phyloP scores from a whole-genome alignment of 2,113 vertebrate species.

The Gasterosteus nipponicus region DNA sequence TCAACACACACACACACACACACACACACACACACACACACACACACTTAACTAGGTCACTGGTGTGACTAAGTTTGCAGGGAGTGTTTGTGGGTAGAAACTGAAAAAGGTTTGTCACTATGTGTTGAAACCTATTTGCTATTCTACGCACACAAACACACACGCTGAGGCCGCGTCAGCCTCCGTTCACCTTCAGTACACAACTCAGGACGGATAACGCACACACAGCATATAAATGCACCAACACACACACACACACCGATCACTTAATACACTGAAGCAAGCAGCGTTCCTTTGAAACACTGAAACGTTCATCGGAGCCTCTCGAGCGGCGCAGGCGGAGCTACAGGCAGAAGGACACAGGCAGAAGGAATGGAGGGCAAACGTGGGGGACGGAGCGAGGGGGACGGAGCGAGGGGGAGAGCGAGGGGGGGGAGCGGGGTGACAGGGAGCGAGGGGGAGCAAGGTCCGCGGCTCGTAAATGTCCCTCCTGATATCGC shows the following conservation, averaged over 20 bases:
- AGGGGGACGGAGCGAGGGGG: not conserved
- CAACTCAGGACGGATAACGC: not conserved
- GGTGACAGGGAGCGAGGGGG: conserved; percentile 8
- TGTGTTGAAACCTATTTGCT: conserved; percentile 17
- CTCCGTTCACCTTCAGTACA: conserved; percentile 41
- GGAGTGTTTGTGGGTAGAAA: conserved; percentile 20
- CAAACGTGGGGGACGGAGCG: not conserved
- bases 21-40: not conserved
- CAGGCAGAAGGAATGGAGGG: not conserved
- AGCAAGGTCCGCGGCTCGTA: conserved; percentile 46
- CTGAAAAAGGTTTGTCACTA: not conserved
- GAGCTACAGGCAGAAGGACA: not conserved
- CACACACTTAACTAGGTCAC: conserved; percentile 30
- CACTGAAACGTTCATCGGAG: conserved; percentile 4
- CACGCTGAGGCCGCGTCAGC: not conserved
- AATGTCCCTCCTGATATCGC: conserved; percentile 46
- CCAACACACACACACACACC: not conserved
- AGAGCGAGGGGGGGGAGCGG: not conserved
- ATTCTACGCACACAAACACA: conserved; percentile 7
- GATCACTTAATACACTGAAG: not conserved
- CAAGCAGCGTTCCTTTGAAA: conserved; percentile 12
- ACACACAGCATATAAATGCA: not conserved
- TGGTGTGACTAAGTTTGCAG: conserved; percentile 14
- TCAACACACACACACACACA: not conserved
- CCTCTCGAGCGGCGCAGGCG: not conserved